A percentile compares a stretch with the other conserved stretches of the same genome.
Conservation (phyloP, 1,140 invertebrate species). For the Agrilus planipennis region DNA sequence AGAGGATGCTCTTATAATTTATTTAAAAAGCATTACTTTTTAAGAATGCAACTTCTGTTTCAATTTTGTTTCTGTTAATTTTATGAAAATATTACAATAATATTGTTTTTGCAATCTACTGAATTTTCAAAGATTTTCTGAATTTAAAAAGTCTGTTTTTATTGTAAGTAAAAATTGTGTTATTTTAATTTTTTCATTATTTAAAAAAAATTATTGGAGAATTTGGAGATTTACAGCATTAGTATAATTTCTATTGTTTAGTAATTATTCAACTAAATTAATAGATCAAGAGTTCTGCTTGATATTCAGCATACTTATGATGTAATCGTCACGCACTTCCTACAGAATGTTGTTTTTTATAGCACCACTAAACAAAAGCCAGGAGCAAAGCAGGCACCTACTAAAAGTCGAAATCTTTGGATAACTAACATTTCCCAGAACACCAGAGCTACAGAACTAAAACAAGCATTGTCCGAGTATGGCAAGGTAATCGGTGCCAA, state of each 20-base stretch:
- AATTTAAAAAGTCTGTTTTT: too few relatives aligned
- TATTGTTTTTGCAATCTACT: too few relatives aligned
- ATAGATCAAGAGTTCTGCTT: neutral
- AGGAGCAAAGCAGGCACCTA: slow-evolving; percentile 7
- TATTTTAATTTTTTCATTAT: too few relatives aligned
- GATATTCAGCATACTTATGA: neutral
- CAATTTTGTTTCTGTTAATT: too few relatives aligned
- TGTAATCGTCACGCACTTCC: slow-evolving; percentile 2
- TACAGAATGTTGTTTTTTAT: slow-evolving; percentile 14
- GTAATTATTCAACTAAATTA: neutral
- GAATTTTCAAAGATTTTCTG: too few relatives aligned
- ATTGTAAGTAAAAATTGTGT: neutral
- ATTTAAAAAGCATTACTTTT: too few relatives aligned
- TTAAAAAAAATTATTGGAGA: neutral
- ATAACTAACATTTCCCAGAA: slow-evolving; percentile 81
- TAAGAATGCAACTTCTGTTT: too few relatives aligned
- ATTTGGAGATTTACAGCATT: neutral
- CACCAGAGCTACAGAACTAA: slow-evolving; percentile 84
- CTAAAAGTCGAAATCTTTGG: slow-evolving; percentile 64
- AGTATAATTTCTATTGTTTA: neutral
- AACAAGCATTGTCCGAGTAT: slow-evolving; percentile 80
- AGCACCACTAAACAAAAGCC: slow-evolving; percentile 7
- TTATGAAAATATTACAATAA: too few relatives aligned
- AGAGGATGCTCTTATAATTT: too few relatives aligned
- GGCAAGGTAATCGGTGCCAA: slow-evolving; percentile 93